phyloP scores from a whole-genome alignment of 2,113 vertebrate species.

The Gopherus evgoodei region DNA sequence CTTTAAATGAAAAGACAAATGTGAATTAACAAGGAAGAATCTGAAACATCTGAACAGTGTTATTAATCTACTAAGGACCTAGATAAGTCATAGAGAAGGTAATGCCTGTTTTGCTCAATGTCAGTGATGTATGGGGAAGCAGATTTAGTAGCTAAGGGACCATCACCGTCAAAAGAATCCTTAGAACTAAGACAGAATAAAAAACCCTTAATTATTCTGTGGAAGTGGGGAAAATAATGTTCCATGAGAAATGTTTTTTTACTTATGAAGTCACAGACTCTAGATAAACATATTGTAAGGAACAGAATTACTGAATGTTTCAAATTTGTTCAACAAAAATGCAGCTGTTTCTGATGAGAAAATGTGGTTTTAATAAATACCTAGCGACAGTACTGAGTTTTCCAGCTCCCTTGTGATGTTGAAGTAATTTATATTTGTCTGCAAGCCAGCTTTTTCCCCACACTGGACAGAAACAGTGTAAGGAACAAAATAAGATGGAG shows the following conservation, averaged over 20 bases:
- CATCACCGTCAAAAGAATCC: slow-evolving; percentile 42
- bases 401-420: not conserved
- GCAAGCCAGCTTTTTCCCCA: not conserved
- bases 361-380: not conserved
- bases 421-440: not conserved
- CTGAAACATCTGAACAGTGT: slow-evolving; percentile 53
- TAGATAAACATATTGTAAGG: not conserved
- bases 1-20: slow-evolving; percentile 64
- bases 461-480: not conserved
- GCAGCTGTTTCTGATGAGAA: not conserved
- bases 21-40: slow-evolving; percentile 56
- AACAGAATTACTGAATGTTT: slow-evolving; percentile 9
- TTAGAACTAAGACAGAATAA: not conserved
- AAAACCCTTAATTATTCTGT: not conserved
- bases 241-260: not conserved
- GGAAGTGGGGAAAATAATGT: not conserved
- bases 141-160: slow-evolving; percentile 48
- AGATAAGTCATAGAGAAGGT: slow-evolving; percentile 61
- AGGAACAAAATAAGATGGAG: not conserved
- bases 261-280: not conserved
- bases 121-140: slow-evolving; percentile 58
- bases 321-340: not conserved
- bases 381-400: not conserved
- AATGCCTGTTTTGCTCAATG: slow-evolving; percentile 44
- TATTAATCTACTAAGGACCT: slow-evolving; percentile 65